phyloP scores from a whole-genome alignment of 2,797 vertebrate genomes.

The Lepilemur ruficaudatus region DNA sequence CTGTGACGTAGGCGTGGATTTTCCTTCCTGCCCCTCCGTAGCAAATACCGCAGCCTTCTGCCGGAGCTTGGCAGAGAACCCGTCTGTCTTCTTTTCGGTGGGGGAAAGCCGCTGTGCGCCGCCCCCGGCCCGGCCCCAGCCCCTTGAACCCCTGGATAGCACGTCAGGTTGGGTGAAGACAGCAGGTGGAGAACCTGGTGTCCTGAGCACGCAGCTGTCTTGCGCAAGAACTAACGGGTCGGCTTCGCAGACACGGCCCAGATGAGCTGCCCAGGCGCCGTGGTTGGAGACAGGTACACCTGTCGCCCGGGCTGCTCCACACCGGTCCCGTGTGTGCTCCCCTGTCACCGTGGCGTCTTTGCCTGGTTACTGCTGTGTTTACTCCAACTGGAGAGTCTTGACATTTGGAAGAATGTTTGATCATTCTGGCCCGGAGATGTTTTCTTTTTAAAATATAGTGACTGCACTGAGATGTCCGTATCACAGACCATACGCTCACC shows the following conservation, averaged over 20 bases:
- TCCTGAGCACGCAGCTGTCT: neutral
- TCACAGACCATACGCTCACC: fast-evolving
- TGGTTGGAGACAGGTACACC: fast-evolving
- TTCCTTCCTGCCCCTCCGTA: fast-evolving
- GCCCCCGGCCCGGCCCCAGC: fast-evolving
- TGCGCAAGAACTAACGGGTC: fast-evolving
- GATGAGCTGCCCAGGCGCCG: fast-evolving
- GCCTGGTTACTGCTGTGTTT: too few relatives aligned
- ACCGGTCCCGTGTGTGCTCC: fast-evolving
- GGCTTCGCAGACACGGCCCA: neutral
- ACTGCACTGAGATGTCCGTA: neutral
- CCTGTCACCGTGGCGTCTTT: neutral
- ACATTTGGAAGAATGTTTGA: neutral
- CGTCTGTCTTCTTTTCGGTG: neutral
- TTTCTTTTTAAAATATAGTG: neutral
- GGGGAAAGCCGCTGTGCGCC: neutral
- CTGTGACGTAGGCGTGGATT: fast-evolving
- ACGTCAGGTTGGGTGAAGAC: fast-evolving
- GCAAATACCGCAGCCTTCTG: neutral
- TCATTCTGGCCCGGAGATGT: neutral
- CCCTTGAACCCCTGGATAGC: too few relatives aligned
- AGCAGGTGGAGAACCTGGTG: neutral
- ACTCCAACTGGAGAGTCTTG: neutral
- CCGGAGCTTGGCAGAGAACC: fast-evolving
- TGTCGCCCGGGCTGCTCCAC: neutral